These are phyloP conservation scores for Zaprionus lineosus DNA, from an alignment of 2,888 invertebrate genomes.

Conservation along the genomic window DNA sequence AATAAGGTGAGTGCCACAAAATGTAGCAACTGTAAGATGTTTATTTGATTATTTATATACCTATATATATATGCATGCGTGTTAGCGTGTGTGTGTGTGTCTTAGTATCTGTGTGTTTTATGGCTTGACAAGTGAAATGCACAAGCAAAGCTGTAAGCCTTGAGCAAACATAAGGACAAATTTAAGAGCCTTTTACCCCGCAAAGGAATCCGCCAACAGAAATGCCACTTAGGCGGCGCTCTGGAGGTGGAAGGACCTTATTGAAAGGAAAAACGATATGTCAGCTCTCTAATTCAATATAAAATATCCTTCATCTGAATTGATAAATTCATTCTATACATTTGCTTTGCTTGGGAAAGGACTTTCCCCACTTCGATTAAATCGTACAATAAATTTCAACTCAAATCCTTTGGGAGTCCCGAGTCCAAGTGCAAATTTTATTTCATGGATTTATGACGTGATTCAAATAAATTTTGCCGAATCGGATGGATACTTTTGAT, in stretches of 20 bases:
- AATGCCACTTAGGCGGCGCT: neutral
- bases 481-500: no score
- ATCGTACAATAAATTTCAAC: neutral
- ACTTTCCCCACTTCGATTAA: no score
- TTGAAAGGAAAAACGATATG: neutral
- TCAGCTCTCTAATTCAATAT: constrained; percentile 5
- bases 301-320: neutral
- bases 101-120: neutral
- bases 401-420: no score
- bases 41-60: no score
- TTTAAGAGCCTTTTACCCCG: constrained; percentile 13
- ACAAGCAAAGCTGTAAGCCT: constrained; percentile 3
- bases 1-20: constrained; percentile 86
- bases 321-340: neutral
- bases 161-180: constrained; percentile 6
- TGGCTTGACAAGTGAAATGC: constrained; percentile 13
- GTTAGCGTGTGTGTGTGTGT: neutral
- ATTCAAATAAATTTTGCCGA: neutral
- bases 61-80: no score
- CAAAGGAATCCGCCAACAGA: no score
- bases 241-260: neutral
- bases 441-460: no score
- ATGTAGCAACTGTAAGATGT: constrained; percentile 4
- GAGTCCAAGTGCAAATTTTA: no score
- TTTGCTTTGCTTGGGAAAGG: neutral